These are phyloP conservation scores for Cryptotis parvus DNA, from an alignment of 2,113 vertebrate genomes.

Conservation along the genomic window DNA sequence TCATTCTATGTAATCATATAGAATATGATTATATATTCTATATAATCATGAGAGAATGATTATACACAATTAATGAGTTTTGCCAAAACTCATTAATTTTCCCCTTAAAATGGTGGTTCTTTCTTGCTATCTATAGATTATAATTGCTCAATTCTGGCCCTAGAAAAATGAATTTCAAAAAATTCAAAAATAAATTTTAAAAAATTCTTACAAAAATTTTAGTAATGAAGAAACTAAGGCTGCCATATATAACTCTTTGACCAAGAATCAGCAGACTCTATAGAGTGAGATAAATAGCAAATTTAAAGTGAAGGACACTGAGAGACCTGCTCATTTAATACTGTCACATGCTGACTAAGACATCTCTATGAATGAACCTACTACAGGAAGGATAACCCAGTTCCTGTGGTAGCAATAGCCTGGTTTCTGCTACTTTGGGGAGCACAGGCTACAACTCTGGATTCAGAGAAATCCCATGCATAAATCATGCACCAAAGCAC, in stretches of 20 bases:
- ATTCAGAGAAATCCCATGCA: neutral
- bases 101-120: neutral
- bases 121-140: neutral
- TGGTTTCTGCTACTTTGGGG: neutral
- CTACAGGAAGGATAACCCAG: neutral
- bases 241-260: neutral
- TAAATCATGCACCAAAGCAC: neutral
- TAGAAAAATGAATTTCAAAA: neutral
- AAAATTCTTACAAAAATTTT: neutral
- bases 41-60: neutral
- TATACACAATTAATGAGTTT: neutral
- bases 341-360: too few relatives aligned
- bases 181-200: slow-evolving; percentile 1
- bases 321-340: neutral
- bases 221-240: neutral
- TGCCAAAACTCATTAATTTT: slow-evolving; percentile 19
- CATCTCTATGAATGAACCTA: too few relatives aligned
- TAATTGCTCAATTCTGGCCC: neutral
- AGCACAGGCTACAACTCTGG: neutral
- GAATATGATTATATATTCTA: too few relatives aligned
- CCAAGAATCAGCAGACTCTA: neutral
- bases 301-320: neutral
- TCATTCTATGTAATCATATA: too few relatives aligned
- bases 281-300: neutral
- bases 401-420: neutral